phyloP scores from a whole-genome alignment of 2,888 invertebrate species.

The Standfussiana lucernea region DNA sequence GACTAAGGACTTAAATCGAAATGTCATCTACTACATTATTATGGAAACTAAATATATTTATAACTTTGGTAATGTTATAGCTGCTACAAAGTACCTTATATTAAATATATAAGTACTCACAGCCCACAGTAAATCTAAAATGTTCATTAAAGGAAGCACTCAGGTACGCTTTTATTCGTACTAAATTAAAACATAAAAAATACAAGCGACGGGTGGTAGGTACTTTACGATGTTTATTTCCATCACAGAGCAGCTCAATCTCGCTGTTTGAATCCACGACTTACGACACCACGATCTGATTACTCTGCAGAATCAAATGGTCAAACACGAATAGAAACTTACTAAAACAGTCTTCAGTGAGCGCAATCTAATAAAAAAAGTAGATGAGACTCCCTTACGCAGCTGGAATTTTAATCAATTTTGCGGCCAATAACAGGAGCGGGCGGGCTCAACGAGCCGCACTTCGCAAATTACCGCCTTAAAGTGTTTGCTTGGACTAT shows the following conservation, averaged over 20 bases:
- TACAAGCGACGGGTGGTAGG: constrained; percentile 46
- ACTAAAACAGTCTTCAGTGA: constrained; percentile 75
- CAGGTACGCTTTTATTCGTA: constrained; percentile 55
- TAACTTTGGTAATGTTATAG: constrained; percentile 7
- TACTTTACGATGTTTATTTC: constrained; percentile 56
- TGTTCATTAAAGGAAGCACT: constrained; percentile 52
- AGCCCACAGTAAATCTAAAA: constrained; percentile 48
- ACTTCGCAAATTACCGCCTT: constrained; percentile 85
- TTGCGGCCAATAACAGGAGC: constrained; percentile 85
- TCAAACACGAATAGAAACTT: constrained; percentile 72
- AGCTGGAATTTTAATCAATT: constrained; percentile 89
- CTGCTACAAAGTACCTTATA: neutral
- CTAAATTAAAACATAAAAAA: constrained; percentile 59
- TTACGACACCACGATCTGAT: constrained; percentile 57
- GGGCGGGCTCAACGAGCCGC: constrained; percentile 75
- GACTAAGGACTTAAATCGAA: neutral
- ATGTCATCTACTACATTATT: neutral
- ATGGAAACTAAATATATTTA: neutral
- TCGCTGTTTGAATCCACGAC: constrained; percentile 16
- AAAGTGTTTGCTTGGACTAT: constrained; percentile 78
- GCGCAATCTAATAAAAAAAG: constrained; percentile 85
- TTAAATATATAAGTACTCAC: constrained; percentile 27
- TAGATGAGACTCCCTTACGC: constrained; percentile 82
- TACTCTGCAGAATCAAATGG: constrained; percentile 71
- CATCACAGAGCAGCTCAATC: constrained; percentile 38